Base-by-base conservation (phyloP, 1,140 invertebrate species). In the Bradynema listronoti region DNA sequence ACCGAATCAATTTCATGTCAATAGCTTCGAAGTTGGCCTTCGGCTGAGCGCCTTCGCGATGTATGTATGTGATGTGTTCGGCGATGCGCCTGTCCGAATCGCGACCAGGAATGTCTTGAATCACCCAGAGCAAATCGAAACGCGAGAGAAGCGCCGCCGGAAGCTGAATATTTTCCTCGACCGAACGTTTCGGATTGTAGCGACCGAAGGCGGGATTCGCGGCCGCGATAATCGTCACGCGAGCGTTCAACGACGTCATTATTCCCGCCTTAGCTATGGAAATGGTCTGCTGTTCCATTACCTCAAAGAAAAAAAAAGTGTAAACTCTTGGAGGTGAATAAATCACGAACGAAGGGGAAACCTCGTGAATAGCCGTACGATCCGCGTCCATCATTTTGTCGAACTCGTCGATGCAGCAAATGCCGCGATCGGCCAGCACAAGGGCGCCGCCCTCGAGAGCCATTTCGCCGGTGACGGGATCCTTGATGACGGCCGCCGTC, bases 341-440 rank as follows among this genome's bases (percentile, higher is more conserved):
- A 50, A 30, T 14, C 2, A 6, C 4, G 3, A n/a, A n/a, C n/a
- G n/a, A n/a, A n/a, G n/a, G n/a, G n/a, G n/a, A 11, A 32, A 93
- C 91, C 82, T 99, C 95, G 78, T 99, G 95, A 70, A 99, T 97
- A 39, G 94, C 90, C 0, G 91, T 95, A 71, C 93, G 84, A 80
- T 98, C 94, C 11, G 79, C 78, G 58, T 98, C 93, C 42, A 91
- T 87, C 93, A 99, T 98, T 82, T 99, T 99, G 80, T 99, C 95
- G 81, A 99, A 99, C 81, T 99, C 95, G 78, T 98, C 94, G 79
- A 99, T 99, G 78, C 94, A 98, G 79, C 94, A 98, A 34, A 98
- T 88, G 24, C 95, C 85, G 74, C 91, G 86, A 82, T 99, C 95
- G 14, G 94, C 94, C 45, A 99, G 78, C 9, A 99, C 94, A 1